Base-by-base conservation (phyloP, 2,113 vertebrate species). In the Lampris incognitus region DNA sequence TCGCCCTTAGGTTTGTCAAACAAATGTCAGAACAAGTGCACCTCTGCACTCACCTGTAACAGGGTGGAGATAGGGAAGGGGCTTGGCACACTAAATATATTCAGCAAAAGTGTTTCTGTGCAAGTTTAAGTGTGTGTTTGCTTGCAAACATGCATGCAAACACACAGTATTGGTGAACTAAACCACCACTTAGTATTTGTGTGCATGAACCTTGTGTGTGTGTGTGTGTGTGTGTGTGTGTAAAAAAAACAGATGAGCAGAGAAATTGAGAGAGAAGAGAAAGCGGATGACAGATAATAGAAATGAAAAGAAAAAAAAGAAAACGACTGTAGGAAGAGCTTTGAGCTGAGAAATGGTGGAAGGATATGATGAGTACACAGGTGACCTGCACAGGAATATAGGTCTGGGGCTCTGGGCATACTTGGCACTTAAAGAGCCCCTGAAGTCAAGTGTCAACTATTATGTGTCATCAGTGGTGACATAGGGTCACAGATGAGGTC, bases 361-460 rank as follows among this genome's bases (percentile, higher is more conserved):
- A 74, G 76, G 52, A 2, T 69, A 75, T 36, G 7, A 1, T 8
- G 71, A 84, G 74, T 67, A 70, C 69, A 88, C 82, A 87, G 78
- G 88, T 85, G 85, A 76, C 52, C 64, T 49, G 24, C 66, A 89
- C 92, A 89, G 85, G 81, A 92, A 89, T 91, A 87, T 76, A 76
- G 89, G 91, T 87, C 87, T 75, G 76, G 73, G 70, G 63, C 83
- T 66, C 42, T 5, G 66, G 79, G 64, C 78, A 85, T 80, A 87
- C 66, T 55, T 79, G 84, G 81, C 87, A 88, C 85, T 91, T 90
- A 91, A 90, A 91, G 79, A 88, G 85, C 85, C 86, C 87, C 86
- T 81, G 83, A 89, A 89, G 90, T 90, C 89, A 91, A 91, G 84
- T 90, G 88, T 90, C 89, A 90, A 87, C 89, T 81, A 91, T 90